Evolutionary conservation across 2,888 invertebrate genomes (phyloP).

Genomic region (Euzophera pinguis): DNA sequence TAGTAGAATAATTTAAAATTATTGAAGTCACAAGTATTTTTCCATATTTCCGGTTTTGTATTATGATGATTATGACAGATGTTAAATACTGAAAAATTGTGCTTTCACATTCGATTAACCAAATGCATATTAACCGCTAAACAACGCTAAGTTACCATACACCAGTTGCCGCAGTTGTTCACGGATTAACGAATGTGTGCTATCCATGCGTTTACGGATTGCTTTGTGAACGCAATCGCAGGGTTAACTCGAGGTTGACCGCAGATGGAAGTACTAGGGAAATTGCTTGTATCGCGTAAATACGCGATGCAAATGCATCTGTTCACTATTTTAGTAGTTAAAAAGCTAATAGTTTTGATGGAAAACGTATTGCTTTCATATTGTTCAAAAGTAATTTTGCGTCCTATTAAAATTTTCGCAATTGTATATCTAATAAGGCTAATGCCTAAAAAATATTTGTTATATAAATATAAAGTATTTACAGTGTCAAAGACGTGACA

Average conservation of each 20-base stretch:
- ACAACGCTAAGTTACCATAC: neutral
- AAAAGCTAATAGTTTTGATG: neutral
- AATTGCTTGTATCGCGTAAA: neutral
- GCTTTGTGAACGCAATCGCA: constrained; percentile 2
- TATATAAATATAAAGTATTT: too few species aligned
- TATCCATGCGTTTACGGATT: constrained; percentile 2
- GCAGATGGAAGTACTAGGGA: constrained; percentile 1
- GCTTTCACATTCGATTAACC: neutral
- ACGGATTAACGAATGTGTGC: constrained; percentile 5
- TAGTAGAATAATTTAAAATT: too few species aligned
- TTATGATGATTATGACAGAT: too few species aligned
- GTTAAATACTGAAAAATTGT: too few species aligned
- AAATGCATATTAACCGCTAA: neutral
- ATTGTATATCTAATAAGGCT: too few species aligned
- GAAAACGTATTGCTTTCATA: neutral
- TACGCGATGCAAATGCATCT: too few species aligned
- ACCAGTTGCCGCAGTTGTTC: neutral
- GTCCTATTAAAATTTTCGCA: neutral
- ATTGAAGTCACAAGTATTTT: too few species aligned
- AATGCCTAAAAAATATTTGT: too few species aligned
- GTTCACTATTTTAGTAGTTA: neutral
- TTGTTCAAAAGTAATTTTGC: neutral
- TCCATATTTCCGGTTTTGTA: too few species aligned
- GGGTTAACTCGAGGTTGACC: constrained; percentile 1
- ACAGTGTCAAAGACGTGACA: too few species aligned